A percentile compares a stretch with the other conserved stretches of the same genome.
phyloP scores from a whole-genome alignment of 1,140 invertebrate species.

The Anastrepha obliqua region DNA sequence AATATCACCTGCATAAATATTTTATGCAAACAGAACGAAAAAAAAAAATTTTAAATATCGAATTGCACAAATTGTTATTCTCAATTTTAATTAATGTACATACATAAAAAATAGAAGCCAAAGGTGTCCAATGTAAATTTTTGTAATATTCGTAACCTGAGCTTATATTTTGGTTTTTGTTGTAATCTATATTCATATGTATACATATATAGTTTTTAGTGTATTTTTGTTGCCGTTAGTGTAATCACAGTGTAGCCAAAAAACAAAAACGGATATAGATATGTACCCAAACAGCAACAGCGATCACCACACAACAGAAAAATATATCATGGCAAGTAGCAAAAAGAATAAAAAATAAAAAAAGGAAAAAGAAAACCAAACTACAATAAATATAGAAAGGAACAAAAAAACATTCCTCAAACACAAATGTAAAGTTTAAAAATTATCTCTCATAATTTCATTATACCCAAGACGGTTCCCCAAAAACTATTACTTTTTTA shows the following conservation, averaged over 20 bases:
- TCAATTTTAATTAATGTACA: conserved; percentile 74
- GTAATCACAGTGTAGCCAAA: background rate
- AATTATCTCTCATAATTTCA: background rate
- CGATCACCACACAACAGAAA: conserved; percentile 49
- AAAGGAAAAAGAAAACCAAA: background rate
- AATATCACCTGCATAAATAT: conserved; percentile 30
- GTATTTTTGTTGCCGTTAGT: background rate
- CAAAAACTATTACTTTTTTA: conserved; percentile 3
- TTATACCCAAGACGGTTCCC: background rate
- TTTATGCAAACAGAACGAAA: conserved; percentile 37
- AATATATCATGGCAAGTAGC: conserved; percentile 56
- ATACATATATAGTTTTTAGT: background rate
- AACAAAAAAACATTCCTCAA: background rate
- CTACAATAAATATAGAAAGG: background rate
- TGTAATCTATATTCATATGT: conserved; percentile 5
- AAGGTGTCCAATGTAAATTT: conserved; percentile 35
- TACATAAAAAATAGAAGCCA: conserved; percentile 56
- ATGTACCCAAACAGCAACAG: conserved; percentile 51
- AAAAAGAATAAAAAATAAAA: conserved; percentile 1
- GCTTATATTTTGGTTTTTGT: conserved; percentile 5
- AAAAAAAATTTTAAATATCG: conserved; percentile 71
- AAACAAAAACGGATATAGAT: conserved; percentile 49
- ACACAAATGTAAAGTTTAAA: conserved; percentile 3
- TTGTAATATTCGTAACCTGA: conserved; percentile 34
- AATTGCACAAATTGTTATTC: conserved; percentile 75